phyloP scores from a whole-genome alignment of 2,888 invertebrate genomes.

The Phlogophora meticulosa region DNA sequence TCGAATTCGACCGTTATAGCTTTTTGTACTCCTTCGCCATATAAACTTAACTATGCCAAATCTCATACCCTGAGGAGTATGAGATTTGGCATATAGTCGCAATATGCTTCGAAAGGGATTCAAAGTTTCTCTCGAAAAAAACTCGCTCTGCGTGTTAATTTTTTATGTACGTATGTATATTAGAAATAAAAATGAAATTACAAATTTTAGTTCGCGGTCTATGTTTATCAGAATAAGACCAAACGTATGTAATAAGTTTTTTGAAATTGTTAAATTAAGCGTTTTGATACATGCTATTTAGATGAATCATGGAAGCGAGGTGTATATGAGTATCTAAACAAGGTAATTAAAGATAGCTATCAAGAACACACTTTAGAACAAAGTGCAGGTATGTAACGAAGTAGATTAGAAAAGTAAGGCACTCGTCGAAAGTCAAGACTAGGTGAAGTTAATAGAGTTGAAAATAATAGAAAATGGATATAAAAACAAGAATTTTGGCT shows the following conservation, averaged over 20 bases:
- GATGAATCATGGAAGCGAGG: slow-evolving; percentile 23
- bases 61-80: no score
- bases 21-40: no score
- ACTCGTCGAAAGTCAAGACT: not conserved
- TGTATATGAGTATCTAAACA: slow-evolving; percentile 16
- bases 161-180: no score
- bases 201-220: slow-evolving; percentile 51
- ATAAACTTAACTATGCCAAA: no score
- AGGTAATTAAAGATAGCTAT: slow-evolving; percentile 33
- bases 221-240: slow-evolving; percentile 59
- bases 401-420: not conserved
- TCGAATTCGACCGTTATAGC: no score
- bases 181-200: slow-evolving; percentile 49
- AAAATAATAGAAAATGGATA: not conserved
- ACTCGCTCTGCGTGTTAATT: no score
- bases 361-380: slow-evolving; percentile 11
- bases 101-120: no score
- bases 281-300: slow-evolving; percentile 20
- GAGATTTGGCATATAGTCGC: no score
- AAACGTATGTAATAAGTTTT: slow-evolving; percentile 47
- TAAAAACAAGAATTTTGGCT: not conserved
- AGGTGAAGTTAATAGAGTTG: not conserved
- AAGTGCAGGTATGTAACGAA: not conserved
- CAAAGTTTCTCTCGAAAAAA: no score
- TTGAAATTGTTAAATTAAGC: slow-evolving; percentile 34